Base-by-base conservation (phyloP, 2,888 invertebrate species). In the Volucella inflata region DNA sequence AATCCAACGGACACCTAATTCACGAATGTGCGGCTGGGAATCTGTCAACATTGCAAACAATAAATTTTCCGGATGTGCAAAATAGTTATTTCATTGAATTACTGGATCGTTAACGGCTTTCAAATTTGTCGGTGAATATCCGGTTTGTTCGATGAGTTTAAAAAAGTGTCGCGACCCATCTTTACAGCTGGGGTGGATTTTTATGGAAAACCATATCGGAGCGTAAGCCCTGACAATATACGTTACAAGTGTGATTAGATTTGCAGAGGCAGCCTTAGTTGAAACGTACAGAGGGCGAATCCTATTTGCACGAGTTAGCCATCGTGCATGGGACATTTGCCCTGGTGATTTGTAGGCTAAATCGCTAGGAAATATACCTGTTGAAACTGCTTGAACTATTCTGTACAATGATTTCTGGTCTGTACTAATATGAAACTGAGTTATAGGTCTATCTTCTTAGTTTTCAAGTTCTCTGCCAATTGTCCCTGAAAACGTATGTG, bases 101-200 rank as follows among this genome's bases (percentile, higher is more conserved):
- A 50, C 50, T 50, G 50, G 50, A 14, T 50, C 14, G 16, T 14
- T 50, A n/a, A 50, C 50, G n/a, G 50, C n/a, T 50, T 50, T 50
- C 14, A 50, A 16, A 14, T 50, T 50, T 50, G n/a, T 50, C 50
- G 50, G 50, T 16, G 16, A 16, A 50, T 50, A 16, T 14, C 16
- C 16, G 6, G 14, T 14, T 50, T n/a, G 9, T 50, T 50, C 16
- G 8, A 50, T 50, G 16, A 53, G 17, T 0, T 21, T n/a, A n/a
- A n/a, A n/a, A n/a, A n/a, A n/a, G n/a, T n/a, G n/a, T n/a, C n/a
- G n/a, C n/a, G n/a, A n/a, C n/a, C n/a, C n/a, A n/a, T n/a, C n/a
- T n/a, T n/a, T n/a, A n/a, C n/a, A n/a, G n/a, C n/a, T n/a, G n/a
- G n/a, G n/a, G n/a, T n/a, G n/a, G n/a, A n/a, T n/a, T n/a, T n/a